These are phyloP conservation scores for Burhinus bistriatus DNA, from an alignment of 2,113 vertebrate genomes.

Conservation along the genomic window DNA sequence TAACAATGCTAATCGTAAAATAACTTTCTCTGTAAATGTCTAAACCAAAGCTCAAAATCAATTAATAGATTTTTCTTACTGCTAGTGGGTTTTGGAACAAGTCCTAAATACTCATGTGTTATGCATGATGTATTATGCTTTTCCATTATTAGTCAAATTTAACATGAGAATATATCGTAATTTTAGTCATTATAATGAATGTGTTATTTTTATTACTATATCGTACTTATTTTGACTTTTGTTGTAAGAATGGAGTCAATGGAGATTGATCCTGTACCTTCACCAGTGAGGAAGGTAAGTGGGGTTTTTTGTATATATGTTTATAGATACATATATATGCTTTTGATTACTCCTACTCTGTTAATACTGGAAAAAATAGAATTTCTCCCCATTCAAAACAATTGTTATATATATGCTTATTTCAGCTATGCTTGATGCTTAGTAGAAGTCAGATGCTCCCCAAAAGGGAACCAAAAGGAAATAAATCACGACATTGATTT, in stretches of 20 bases:
- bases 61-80: background rate
- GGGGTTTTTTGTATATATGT: fast-evolving
- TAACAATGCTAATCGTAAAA: background rate
- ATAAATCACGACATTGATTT: background rate
- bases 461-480: background rate
- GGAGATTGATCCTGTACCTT: slow-evolving; percentile 64
- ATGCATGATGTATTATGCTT: background rate
- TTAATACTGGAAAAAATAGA: background rate
- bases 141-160: background rate
- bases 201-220: background rate
- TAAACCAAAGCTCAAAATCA: background rate
- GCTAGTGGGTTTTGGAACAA: background rate
- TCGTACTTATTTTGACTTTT: background rate
- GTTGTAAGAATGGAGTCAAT: slow-evolving; percentile 53
- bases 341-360: background rate
- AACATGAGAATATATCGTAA: background rate
- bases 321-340: background rate
- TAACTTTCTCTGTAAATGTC: background rate
- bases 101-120: background rate
- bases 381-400: background rate
- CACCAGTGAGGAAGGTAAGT: slow-evolving; percentile 67
- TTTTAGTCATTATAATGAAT: background rate
- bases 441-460: background rate
- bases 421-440: background rate
- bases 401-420: background rate